A percentile compares a stretch with the other conserved stretches of the same genome.
Conservation (phyloP, 2,888 invertebrate genomes). For the Alentia gelatinosa region DNA sequence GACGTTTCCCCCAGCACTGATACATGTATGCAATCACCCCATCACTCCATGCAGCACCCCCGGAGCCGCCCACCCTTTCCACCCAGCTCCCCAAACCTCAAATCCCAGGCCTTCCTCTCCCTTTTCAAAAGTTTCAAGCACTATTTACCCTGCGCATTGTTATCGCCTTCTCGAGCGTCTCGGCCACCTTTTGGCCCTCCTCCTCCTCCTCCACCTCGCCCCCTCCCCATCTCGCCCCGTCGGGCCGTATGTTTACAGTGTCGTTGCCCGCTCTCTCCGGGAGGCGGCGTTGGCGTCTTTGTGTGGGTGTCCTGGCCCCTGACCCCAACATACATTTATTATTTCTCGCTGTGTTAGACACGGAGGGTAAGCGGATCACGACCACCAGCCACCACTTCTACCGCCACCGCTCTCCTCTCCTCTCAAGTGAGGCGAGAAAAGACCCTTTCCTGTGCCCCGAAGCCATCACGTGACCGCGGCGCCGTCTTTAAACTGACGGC, state of each 20-base stretch:
- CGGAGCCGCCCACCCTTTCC: background rate
- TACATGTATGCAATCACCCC: background rate
- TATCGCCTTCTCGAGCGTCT: background rate
- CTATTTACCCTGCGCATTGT: constrained; percentile 15
- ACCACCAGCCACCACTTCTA: background rate
- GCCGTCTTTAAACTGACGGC: too few relatives aligned
- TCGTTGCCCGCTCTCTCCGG: background rate
- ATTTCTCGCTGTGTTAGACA: background rate
- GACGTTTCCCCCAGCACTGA: background rate
- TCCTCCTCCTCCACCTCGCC: background rate
- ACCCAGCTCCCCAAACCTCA: background rate
- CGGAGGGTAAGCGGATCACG: background rate
- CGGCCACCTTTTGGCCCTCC: background rate
- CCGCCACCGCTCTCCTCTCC: background rate
- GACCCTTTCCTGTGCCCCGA: too few relatives aligned
- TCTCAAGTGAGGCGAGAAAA: too few relatives aligned
- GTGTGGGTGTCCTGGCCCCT: background rate
- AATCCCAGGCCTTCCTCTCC: background rate
- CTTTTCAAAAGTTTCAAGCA: background rate
- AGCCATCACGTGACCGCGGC: too few relatives aligned
- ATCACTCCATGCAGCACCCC: background rate
- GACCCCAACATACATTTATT: background rate
- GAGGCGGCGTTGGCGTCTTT: background rate
- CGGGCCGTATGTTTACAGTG: background rate
- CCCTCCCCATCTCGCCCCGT: background rate